A percentile compares a stretch with the other conserved stretches of the same genome.
Evolutionary conservation across 2,797 vertebrate genomes (phyloP).

Genomic region (Natrix natrix): DNA sequence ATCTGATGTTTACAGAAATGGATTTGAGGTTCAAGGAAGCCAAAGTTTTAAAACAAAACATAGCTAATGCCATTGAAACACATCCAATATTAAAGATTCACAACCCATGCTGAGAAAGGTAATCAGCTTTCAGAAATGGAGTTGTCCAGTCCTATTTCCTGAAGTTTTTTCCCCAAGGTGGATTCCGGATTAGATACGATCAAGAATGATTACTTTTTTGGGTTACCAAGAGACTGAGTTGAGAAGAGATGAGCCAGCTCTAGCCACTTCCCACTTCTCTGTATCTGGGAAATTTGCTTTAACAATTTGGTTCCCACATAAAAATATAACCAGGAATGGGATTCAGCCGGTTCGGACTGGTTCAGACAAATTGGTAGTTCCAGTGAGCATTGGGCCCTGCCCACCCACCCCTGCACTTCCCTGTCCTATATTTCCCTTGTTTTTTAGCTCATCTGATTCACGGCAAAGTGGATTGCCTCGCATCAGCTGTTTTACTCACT

Average conservation of each 20-base stretch:
- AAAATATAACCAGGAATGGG: background rate
- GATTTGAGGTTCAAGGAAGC: conserved; percentile 21
- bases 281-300: background rate
- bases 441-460: too few species aligned
- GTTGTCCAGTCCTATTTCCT: background rate
- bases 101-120: background rate
- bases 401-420: too few species aligned
- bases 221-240: background rate
- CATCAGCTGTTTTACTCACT: too few species aligned
- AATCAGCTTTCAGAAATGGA: background rate
- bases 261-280: background rate
- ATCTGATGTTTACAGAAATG: conserved; percentile 17
- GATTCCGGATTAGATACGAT: background rate
- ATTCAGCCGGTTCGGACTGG: too few species aligned
- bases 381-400: too few species aligned
- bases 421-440: too few species aligned
- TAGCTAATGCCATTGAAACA: background rate
- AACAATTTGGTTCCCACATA: background rate
- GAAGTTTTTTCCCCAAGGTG: background rate
- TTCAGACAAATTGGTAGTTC: too few species aligned
- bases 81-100: background rate
- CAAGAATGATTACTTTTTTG: background rate
- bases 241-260: background rate
- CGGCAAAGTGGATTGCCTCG: too few species aligned
- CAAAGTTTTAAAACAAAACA: conserved; percentile 14